Evolutionary conservation across 1,140 invertebrate genomes (phyloP), one percentile per base, ranked within the genome.

Genomic region (Lordiphosa clarofinis): DNA sequence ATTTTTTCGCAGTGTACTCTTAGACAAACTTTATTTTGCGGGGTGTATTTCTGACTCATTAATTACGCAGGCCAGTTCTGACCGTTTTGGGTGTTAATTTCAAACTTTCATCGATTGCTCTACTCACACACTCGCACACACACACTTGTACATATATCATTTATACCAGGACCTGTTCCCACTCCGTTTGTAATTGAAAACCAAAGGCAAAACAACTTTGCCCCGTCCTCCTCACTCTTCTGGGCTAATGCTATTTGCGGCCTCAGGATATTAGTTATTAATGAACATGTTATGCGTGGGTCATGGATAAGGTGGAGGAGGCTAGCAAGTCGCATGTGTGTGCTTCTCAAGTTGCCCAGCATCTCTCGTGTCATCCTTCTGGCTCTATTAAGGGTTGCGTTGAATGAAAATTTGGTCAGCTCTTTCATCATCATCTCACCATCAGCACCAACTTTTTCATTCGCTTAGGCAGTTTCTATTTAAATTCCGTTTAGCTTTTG

Each of bases 251-350:
- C 73, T 82, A 72, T 84, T 76, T 76, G 78, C 58, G 63, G 68
- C 72, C 74, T 58, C 68, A 43, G 78, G 76, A 84, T 76, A 82
- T 82, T 84, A 84, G 78, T 84, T 82, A 84, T 82, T 82, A 84
- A 82, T 76, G 76, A 76, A 76, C 56, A 73, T 40, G 56, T 67
- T 81, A 71, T 70, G 44, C 31, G 12, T 39, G 42, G 43, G 35
- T 47, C 42, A 47, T 46, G 50, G 59, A 55, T 76, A 50, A 50
- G 42, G 28, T 38, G 52, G 19, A 8, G 33, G 21, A 10, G 28
- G 28, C 31, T 15, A 31, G 11, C 28, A 40, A 37, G 33, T 46
- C 56, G 31, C 35, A 43, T 43, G 44, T 55, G 43, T 48, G 40
- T 42, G 12, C 38, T 15, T 43, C 38, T 54, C 58, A 55, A 52